phyloP scores from a whole-genome alignment of 2,113 vertebrate genomes.

The Oncorhynchus keta region DNA sequence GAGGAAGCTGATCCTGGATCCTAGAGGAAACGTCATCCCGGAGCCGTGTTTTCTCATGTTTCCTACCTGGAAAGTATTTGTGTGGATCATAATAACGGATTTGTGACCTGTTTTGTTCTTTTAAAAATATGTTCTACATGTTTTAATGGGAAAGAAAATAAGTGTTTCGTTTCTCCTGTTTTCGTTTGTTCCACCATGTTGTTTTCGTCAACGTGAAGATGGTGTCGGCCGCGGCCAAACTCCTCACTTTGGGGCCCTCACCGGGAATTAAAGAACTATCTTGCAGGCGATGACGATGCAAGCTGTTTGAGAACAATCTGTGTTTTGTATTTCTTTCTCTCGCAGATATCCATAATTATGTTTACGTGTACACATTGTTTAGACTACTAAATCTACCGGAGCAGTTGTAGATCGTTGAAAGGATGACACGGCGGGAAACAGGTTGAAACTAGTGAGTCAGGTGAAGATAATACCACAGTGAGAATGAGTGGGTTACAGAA shows the following conservation, averaged over 20 bases:
- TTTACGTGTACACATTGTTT: not conserved
- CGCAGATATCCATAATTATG: not conserved
- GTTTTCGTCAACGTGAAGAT: conserved; percentile 41
- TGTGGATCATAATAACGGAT: conserved; percentile 62
- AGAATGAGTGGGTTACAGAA: too few relatives aligned
- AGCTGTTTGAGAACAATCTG: conserved; percentile 16
- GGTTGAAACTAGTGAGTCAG: too few relatives aligned
- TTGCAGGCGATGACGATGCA: conserved; percentile 57
- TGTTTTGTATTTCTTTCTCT: not conserved
- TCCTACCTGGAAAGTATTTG: conserved; percentile 59
- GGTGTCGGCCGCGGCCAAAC: conserved; percentile 7
- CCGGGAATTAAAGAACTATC: conserved; percentile 60
- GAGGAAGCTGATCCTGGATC: too few relatives aligned
- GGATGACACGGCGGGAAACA: too few relatives aligned
- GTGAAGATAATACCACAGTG: too few relatives aligned
- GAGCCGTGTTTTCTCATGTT: conserved; percentile 52
- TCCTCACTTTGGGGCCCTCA: conserved; percentile 60
- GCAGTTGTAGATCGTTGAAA: too few relatives aligned
- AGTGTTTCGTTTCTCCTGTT: conserved; percentile 55
- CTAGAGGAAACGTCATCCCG: too few relatives aligned
- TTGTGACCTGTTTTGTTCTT: conserved; percentile 58
- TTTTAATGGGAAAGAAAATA: conserved; percentile 49
- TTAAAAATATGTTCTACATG: conserved; percentile 54
- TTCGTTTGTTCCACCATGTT: conserved; percentile 55
- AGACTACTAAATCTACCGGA: too few relatives aligned